phyloP scores from a whole-genome alignment of 37 sponge, comb jelly and placozoan genomes.

The Chondrosia reniformis region DNA sequence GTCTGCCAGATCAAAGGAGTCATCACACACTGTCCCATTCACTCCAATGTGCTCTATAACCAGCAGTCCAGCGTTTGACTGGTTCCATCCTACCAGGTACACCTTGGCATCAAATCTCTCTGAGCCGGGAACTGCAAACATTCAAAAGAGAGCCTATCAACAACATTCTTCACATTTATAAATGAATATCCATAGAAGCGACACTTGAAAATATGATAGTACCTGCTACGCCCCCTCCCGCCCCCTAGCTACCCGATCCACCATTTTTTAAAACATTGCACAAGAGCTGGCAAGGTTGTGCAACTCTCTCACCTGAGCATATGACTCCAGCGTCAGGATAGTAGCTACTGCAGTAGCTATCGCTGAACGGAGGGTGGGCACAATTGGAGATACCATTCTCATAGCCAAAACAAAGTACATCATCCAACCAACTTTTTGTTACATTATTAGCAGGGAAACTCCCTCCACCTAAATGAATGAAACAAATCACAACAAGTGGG shows the following conservation, averaged over 20 bases:
- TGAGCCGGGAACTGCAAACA: neutral
- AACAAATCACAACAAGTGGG: too few species aligned
- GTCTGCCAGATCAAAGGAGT: constrained; percentile 16
- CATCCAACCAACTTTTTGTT: too few species aligned
- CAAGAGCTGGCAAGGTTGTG: too few species aligned
- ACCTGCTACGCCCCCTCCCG: too few species aligned
- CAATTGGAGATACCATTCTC: constrained; percentile 24
- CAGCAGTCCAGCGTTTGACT: neutral
- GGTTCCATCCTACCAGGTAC: neutral
- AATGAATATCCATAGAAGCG: too few species aligned
- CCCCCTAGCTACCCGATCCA: too few species aligned
- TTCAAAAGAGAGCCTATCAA: too few species aligned
- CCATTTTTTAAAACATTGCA: too few species aligned
- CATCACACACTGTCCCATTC: constrained; percentile 18
- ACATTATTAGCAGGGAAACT: too few species aligned
- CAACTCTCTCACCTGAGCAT: constrained; percentile 44
- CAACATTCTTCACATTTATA: too few species aligned
- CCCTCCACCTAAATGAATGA: too few species aligned
- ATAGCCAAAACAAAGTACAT: neutral
- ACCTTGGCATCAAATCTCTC: neutral
- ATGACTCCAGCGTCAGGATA: constrained; percentile 74
- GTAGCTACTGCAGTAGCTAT: constrained; percentile 45
- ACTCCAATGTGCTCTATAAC: neutral
- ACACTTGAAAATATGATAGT: too few species aligned
- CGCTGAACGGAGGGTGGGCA: neutral